phyloP scores from a whole-genome alignment of 2,113 vertebrate species.

The Saccopteryx leptura region DNA sequence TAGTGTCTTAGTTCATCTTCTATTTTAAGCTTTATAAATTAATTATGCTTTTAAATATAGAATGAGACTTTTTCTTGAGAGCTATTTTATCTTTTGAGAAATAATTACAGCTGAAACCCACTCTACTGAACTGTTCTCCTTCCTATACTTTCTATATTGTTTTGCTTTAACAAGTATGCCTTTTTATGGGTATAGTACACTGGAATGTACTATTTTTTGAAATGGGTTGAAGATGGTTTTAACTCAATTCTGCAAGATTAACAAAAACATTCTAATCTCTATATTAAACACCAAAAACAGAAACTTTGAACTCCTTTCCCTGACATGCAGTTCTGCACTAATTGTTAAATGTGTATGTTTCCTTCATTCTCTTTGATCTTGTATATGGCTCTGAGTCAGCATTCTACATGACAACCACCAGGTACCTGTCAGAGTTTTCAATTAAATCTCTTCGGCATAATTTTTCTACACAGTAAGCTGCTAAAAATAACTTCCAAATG shows the following conservation, averaged over 20 bases:
- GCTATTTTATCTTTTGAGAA: conserved; percentile 34
- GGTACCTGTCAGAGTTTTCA: background rate
- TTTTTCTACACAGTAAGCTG: background rate
- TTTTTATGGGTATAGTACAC: background rate
- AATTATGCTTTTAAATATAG: background rate
- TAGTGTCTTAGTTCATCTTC: background rate
- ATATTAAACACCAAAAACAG: background rate
- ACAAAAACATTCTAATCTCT: conserved; percentile 34
- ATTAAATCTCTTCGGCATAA: background rate
- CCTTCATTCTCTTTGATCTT: background rate
- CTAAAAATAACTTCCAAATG: conserved; percentile 41
- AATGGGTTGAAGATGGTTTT: conserved; percentile 31
- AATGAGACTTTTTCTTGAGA: background rate
- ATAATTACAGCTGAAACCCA: background rate
- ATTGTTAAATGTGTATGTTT: background rate
- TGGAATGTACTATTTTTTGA: background rate
- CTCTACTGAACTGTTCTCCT: background rate
- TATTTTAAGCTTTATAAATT: conserved; percentile 9
- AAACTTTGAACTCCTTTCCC: background rate
- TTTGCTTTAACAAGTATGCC: background rate
- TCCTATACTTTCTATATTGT: background rate
- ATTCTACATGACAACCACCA: background rate
- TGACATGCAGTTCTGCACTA: background rate
- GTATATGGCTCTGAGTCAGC: background rate
- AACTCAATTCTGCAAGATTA: conserved; percentile 2